Percentiles rank a stretch among this genome's conserved stretches.
Conservation (phyloP, 2,113 vertebrate genomes). For the Gobio gobio region DNA sequence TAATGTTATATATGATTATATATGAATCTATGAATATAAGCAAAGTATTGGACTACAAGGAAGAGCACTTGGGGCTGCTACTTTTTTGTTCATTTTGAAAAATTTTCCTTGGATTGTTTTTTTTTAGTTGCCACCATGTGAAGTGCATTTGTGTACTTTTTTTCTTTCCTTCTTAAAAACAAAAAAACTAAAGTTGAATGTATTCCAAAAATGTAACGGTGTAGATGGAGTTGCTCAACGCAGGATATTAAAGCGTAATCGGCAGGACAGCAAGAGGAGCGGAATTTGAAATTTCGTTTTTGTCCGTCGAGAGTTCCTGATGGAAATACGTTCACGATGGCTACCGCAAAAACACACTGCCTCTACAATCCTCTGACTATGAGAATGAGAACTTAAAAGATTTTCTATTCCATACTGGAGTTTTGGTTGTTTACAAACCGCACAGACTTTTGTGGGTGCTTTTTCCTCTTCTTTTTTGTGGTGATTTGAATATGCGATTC, state of each 20-base stretch:
- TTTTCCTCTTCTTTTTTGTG: constrained; percentile 49
- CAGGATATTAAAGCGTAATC: constrained; percentile 71
- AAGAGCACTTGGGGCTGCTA: constrained; percentile 84
- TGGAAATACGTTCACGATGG: constrained; percentile 62
- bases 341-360: constrained; percentile 80
- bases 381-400: constrained; percentile 70
- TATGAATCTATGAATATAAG: constrained; percentile 81
- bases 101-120: constrained; percentile 59
- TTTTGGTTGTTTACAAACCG: constrained; percentile 84
- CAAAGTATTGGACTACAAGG: constrained; percentile 82
- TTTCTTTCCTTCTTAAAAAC: constrained; percentile 70
- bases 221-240: constrained; percentile 75
- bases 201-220: constrained; percentile 79
- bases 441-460: constrained; percentile 77
- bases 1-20: constrained; percentile 60
- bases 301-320: constrained; percentile 59
- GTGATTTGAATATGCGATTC: constrained; percentile 64
- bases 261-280: constrained; percentile 63
- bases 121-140: constrained; percentile 76
- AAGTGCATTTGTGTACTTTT: constrained; percentile 76
- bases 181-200: constrained; percentile 74
- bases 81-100: constrained; percentile 67
- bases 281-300: constrained; percentile 60
- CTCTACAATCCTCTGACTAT: constrained; percentile 78
- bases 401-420: constrained; percentile 81